phyloP scores from a whole-genome alignment of 2,113 vertebrate genomes.

The Grammomys dolichurus region DNA sequence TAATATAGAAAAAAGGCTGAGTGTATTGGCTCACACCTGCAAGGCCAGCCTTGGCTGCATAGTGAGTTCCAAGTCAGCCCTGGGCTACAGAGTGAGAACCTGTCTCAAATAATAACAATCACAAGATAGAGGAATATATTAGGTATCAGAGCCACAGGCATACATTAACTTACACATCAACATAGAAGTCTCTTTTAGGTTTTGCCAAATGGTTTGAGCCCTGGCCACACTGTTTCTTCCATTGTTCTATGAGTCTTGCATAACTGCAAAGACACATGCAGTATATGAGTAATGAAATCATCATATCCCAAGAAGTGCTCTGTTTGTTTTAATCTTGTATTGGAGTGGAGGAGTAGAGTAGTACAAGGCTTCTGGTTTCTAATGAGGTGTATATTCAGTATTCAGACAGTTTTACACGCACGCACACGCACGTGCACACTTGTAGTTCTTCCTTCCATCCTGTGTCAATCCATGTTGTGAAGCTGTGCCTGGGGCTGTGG shows the following conservation, averaged over 20 bases:
- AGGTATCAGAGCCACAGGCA: neutral
- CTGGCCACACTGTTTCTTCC: neutral
- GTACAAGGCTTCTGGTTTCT: neutral
- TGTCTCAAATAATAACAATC: neutral
- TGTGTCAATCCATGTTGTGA: neutral
- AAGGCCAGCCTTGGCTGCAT: neutral
- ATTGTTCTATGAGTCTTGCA: neutral
- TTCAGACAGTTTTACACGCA: neutral
- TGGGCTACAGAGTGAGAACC: neutral
- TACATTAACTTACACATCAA: neutral
- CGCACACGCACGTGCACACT: neutral
- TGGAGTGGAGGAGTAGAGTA: neutral
- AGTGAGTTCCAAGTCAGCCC: neutral
- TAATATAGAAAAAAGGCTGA: neutral
- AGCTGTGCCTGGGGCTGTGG: neutral
- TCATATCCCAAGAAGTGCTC: neutral
- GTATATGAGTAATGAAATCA: neutral
- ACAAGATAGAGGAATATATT: neutral
- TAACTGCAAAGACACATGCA: neutral
- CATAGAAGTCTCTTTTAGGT: neutral
- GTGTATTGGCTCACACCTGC: neutral
- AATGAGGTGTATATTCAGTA: neutral
- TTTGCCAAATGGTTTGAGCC: neutral
- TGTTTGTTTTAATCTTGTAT: neutral
- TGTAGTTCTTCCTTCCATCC: neutral